Evolutionary conservation across 2,113 vertebrate species (phyloP).

Genomic region (Sciurus niger): DNA sequence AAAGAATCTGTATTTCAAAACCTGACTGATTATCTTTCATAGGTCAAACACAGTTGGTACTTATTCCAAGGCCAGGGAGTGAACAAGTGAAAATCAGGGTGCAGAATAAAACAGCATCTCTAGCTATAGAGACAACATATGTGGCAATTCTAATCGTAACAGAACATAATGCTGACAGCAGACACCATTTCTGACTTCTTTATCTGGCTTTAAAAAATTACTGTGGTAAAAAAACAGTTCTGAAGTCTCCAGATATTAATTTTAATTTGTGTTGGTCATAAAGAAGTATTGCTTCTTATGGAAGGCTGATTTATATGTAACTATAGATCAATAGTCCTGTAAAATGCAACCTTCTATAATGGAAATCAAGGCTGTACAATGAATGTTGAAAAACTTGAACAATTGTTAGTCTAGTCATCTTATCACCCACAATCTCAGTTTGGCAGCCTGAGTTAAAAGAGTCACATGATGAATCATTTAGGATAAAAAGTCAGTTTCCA

Average conservation of each 20-base stretch:
- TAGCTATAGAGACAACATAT: neutral
- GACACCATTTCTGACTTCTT: constrained; percentile 56
- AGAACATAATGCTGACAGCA: constrained; percentile 16
- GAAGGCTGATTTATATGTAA: constrained; percentile 62
- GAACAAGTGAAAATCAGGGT: neutral
- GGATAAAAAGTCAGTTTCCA: constrained; percentile 55
- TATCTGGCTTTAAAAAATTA: constrained; percentile 71
- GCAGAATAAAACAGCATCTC: neutral
- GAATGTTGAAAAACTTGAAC: constrained; percentile 56
- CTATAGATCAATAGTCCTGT: constrained; percentile 47
- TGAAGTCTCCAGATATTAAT: constrained; percentile 65
- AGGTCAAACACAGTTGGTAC: neutral
- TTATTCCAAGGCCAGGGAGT: neutral
- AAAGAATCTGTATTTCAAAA: constrained; percentile 45
- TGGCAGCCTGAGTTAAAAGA: constrained; percentile 60
- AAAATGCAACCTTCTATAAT: constrained; percentile 63
- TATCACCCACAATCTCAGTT: constrained; percentile 40
- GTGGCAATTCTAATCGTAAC: neutral
- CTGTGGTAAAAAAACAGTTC: constrained; percentile 39
- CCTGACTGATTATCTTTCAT: neutral
- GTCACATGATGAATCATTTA: constrained; percentile 57
- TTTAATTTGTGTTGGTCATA: constrained; percentile 75
- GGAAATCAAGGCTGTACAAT: constrained; percentile 54
- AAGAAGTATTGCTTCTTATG: constrained; percentile 65
- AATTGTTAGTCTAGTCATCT: constrained; percentile 2